Conservation (phyloP, 2,797 vertebrate genomes). For the Moxostoma hubbsi region DNA sequence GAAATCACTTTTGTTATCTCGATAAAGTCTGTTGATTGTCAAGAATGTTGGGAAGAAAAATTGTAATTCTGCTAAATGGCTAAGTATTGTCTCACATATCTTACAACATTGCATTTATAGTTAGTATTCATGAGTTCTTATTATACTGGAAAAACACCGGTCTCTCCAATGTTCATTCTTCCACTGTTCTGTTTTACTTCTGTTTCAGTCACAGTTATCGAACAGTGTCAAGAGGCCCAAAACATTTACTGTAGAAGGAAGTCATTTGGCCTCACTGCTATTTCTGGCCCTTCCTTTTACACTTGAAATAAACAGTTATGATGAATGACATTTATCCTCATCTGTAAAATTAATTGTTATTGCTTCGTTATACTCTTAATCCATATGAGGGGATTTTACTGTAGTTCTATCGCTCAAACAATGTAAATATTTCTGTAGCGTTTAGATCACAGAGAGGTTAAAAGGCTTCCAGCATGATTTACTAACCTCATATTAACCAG, state of each 20-base stretch:
- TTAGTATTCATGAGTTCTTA: constrained; percentile 8
- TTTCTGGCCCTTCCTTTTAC: constrained; percentile 27
- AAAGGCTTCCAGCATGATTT: constrained; percentile 31
- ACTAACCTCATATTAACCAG: constrained; percentile 4
- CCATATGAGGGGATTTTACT: constrained; percentile 1
- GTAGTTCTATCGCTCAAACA: constrained; percentile 11
- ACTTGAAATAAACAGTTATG: constrained; percentile 37
- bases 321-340: constrained; percentile 14
- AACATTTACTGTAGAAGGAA: constrained; percentile 33
- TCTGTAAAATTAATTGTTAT: constrained; percentile 16
- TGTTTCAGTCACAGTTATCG: constrained; percentile 10
- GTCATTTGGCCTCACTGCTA: constrained; percentile 21
- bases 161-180: not conserved
- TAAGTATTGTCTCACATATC: not conserved
- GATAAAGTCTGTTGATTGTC: not conserved
- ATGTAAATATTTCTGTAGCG: constrained; percentile 48
- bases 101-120: not conserved
- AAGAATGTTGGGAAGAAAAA: not conserved
- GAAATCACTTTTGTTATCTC: constrained; percentile 1
- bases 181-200: constrained; percentile 8
- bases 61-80: not conserved
- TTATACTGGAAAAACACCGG: not conserved
- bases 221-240: not conserved
- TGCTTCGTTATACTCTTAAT: constrained; percentile 4
- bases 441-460: constrained; percentile 35